These are phyloP conservation scores for Callipepla californica DNA, from an alignment of 2,113 vertebrate species.

Conservation along the genomic window DNA sequence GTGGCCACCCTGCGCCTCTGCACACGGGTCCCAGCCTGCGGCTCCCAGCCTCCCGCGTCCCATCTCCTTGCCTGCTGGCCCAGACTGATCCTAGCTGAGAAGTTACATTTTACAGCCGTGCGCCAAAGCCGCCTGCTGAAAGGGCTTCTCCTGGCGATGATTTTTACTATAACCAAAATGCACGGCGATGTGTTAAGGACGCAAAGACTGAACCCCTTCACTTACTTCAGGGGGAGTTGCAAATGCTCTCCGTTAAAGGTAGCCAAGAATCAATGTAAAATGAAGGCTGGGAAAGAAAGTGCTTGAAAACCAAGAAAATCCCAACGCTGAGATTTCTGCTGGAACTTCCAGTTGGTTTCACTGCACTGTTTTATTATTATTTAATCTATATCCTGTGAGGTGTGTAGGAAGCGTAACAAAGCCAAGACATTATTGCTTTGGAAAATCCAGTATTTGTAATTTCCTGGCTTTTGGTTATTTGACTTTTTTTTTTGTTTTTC, in stretches of 20 bases:
- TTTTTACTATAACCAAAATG: background rate
- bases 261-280: background rate
- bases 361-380: background rate
- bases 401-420: slow-evolving; percentile 12
- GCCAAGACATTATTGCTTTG: slow-evolving; percentile 44
- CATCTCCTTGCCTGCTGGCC: rapidly evolving
- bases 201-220: background rate
- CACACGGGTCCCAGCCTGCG: background rate
- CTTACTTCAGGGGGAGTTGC: background rate
- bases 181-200: background rate
- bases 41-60: background rate
- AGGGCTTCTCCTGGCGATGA: background rate
- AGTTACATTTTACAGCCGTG: background rate
- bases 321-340: slow-evolving; percentile 7
- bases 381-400: slow-evolving; percentile 29
- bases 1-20: background rate
- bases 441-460: slow-evolving; percentile 26
- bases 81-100: background rate
- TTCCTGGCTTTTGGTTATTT: slow-evolving; percentile 49
- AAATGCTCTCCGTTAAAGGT: background rate
- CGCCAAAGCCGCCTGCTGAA: background rate
- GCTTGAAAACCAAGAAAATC: slow-evolving; percentile 22
- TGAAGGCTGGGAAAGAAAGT: background rate
- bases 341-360: background rate
- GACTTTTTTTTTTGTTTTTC: background rate